These are phyloP conservation scores for Bombus consobrinus DNA, from an alignment of 1,140 invertebrate genomes.

Conservation along the genomic window DNA sequence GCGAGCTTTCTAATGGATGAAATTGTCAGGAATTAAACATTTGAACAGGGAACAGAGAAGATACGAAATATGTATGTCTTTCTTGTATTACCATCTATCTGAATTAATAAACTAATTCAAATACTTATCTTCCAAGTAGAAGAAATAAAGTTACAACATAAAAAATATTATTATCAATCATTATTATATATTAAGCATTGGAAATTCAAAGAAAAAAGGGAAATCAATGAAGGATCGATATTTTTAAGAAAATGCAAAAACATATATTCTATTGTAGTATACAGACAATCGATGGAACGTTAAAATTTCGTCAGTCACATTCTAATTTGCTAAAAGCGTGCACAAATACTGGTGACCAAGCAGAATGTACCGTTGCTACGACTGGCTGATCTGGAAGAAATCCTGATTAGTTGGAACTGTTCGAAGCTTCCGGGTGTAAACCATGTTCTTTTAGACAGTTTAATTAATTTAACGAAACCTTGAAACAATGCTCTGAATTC, in stretches of 20 bases:
- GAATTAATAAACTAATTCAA: no score
- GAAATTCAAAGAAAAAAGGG: not conserved
- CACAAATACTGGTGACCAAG: conserved; percentile 43
- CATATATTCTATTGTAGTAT: not conserved
- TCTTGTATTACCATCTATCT: no score
- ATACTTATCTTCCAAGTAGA: no score
- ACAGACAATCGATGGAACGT: not conserved
- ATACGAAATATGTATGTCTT: no score
- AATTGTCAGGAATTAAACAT: no score
- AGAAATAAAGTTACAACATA: no score
- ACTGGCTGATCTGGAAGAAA: conserved; percentile 23
- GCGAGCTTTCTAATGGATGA: no score
- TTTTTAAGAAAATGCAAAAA: not conserved
- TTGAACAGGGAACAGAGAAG: no score
- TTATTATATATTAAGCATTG: no score
- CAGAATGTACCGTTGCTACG: conserved; percentile 18
- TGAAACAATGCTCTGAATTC: not conserved
- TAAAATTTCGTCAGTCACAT: conserved; percentile 31
- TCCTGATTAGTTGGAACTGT: conserved; percentile 36
- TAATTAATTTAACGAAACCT: conserved; percentile 30
- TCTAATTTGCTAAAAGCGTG: conserved; percentile 54
- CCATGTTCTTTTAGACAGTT: conserved; percentile 14
- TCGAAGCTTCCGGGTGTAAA: conserved; percentile 18
- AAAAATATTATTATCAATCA: no score
- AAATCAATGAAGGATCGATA: not conserved